phyloP scores from a whole-genome alignment of 2,797 vertebrate genomes.

The Lutjanus campechanus region DNA sequence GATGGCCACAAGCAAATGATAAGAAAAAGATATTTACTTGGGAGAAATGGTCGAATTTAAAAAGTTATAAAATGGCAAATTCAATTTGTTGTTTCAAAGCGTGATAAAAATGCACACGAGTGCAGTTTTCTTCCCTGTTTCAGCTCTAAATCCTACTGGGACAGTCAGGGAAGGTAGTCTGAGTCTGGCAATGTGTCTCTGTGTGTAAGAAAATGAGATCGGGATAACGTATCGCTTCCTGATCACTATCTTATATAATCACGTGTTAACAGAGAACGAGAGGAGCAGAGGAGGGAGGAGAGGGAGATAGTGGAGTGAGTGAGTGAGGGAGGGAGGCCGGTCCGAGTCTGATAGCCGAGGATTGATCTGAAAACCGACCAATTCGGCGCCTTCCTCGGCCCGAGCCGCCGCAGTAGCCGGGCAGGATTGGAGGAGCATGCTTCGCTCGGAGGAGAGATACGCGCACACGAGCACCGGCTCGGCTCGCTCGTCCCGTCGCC shows the following conservation, averaged over 20 bases:
- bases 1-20: background rate
- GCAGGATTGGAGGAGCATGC: constrained; percentile 82
- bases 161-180: constrained; percentile 8
- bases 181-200: background rate
- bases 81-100: background rate
- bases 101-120: background rate
- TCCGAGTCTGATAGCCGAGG: constrained; percentile 62
- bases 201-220: constrained; percentile 52
- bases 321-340: constrained; percentile 58
- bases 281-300: constrained; percentile 39
- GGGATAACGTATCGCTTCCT: constrained; percentile 69
- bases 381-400: constrained; percentile 80
- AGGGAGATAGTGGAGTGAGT: constrained; percentile 38
- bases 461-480: constrained; percentile 53
- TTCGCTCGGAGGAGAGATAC: constrained; percentile 49
- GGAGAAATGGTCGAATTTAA: background rate
- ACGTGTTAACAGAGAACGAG: constrained; percentile 79
- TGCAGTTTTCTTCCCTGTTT: background rate
- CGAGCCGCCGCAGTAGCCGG: constrained; percentile 85
- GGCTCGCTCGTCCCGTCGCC: constrained; percentile 63
- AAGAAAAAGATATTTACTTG: background rate
- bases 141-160: constrained; percentile 42
- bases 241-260: constrained; percentile 81
- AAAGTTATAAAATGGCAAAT: background rate
- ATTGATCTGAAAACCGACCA: constrained; percentile 82